Base-by-base conservation (phyloP, 2,113 vertebrate genomes). In the Dromaius novaehollandiae region DNA sequence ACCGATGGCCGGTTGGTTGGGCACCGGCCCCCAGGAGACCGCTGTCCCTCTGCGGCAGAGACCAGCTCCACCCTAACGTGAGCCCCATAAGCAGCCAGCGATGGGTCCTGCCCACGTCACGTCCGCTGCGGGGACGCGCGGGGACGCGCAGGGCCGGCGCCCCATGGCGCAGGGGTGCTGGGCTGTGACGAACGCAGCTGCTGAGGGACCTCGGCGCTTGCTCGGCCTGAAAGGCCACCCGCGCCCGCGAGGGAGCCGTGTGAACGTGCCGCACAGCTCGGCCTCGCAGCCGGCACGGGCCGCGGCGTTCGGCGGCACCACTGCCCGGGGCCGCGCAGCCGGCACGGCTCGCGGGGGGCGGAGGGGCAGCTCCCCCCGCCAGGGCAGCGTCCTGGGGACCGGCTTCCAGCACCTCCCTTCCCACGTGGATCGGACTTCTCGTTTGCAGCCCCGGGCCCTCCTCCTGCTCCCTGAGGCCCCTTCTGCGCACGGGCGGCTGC, bases 371-470 rank as follows among this genome's bases (percentile, higher is more conserved):
- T 36, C 2, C 46, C 69, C 55, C 69, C n/a, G 48, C 15, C 55
- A 36, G 83, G 48, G 25, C 83, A 82, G 55, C 69, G 32, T 13
- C 28, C 0, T 10, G 30, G 4, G 61, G 69, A 46, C 40, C 10
- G 28, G 22, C 46, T 75, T 75, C 26, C 48, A 55, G 38, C 36
- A 6, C 2, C 0, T 22, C 36, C n/a, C 71, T 26, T 36, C 51
- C 22, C 17, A 8, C 0, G 0, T 0, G 1, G 63, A 51, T 50
- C 14, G 17, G 63, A 13, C 44, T 44, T 60, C 68, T 32, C 19
- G 11, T 71, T 71, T 40, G n/a, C 50, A n/a, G 73, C 21, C 34
- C 48, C n/a, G 34, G 58, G 12, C 40, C 14, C 40, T 36, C 38
- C 1, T 2, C 46, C 38, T 15, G 50, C 30, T 22, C 58, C 40